Base-by-base conservation (phyloP, 23 tunicate species). In the Halocynthia roretzi region DNA sequence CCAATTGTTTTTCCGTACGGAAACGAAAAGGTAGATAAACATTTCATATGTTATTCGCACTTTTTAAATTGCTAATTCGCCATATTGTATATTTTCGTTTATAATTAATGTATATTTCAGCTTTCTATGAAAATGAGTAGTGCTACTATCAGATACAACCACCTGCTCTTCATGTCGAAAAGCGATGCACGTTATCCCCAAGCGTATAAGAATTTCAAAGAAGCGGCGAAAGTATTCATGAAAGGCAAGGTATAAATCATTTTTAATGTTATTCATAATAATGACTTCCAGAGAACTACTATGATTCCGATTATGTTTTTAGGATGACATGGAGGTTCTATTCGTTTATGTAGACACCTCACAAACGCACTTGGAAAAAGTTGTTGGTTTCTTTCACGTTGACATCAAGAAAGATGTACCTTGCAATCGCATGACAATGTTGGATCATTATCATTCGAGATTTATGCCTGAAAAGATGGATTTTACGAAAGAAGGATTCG, bases 331-430 rank as follows among this genome's bases (percentile, higher is more conserved):
- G 20, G 87, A 86, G 15, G 98, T 92, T 7, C 19, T 80, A 5
- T 92, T 92, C 56, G 64, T 92, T 54, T 83, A 92, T 75, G 87
- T 80, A 14, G 92, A 92, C 61, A 40, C 89, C 61, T 61, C 81
- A 55, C 61, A 78, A 44, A 56, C 53, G n/a, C 55, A 51, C 15
- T 49, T 54, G n/a, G 72, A 78, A 68, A 80, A 61, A 53, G 54
- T 67, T 8, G 62, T 83, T 22, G 63, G 51, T 5, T 86, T 74
- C 68, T 92, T 80, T 60, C 91, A 92, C 85, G 80, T 92, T 20
- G 98, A 92, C 40, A 61, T 62, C 7, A 74, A 82, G 10, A 86
- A 82, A 71, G 98, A 92, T 75, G 8, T 92, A 9, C 98, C 98
- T 8, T 92, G 98, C 77, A 83, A 70, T 71, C 75, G 98, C 10